Conservation (phyloP, 2,797 vertebrate species). For the Brachyalestes nurse region DNA sequence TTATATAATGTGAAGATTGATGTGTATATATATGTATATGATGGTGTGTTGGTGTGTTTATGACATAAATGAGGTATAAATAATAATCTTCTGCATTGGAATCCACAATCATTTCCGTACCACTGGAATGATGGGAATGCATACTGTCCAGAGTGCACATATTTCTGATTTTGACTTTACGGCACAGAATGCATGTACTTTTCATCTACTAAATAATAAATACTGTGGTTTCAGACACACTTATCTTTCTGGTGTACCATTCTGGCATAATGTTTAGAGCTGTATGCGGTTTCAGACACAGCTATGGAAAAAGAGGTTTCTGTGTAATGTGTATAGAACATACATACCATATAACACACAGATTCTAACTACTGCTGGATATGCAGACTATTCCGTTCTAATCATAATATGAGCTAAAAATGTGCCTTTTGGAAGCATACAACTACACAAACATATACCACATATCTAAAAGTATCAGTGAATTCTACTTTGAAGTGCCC, state of each 20-base stretch:
- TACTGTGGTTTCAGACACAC: background rate
- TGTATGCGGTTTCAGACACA: background rate
- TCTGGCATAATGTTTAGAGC: background rate
- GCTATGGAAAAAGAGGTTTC: constrained; percentile 6
- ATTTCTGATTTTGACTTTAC: background rate
- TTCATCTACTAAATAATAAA: background rate
- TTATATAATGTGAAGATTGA: background rate
- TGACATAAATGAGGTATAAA: background rate
- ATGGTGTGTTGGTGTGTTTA: background rate
- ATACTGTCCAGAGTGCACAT: background rate
- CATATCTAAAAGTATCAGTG: background rate
- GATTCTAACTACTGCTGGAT: background rate
- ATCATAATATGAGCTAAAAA: background rate
- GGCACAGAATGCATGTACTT: background rate
- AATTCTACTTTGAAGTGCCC: background rate
- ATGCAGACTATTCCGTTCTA: background rate
- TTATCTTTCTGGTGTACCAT: background rate
- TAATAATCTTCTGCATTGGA: background rate
- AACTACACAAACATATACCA: background rate
- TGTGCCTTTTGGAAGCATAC: background rate
- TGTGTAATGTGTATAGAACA: background rate
- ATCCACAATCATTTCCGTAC: background rate
- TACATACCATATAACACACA: background rate
- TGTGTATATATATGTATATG: background rate
- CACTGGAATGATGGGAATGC: background rate